Base-by-base conservation (phyloP, 2,113 vertebrate species). In the Psophia crepitans region DNA sequence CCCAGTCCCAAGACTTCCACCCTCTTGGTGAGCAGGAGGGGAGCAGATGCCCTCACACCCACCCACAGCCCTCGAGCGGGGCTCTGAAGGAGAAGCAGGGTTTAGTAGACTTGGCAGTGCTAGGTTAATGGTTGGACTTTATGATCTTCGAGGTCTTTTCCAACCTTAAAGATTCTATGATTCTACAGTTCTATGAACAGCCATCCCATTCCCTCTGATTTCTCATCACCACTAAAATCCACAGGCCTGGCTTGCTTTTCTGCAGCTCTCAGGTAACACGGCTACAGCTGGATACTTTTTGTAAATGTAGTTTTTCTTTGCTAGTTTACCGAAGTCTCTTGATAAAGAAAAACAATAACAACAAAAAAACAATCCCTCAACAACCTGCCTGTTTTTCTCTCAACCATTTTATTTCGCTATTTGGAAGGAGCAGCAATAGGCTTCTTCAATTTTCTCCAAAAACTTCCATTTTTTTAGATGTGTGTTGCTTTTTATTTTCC, bases 171-270 rank as follows among this genome's bases (percentile, higher is more conserved):
- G n/a, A n/a, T n/a, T n/a, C n/a, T n/a, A n/a, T n/a, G n/a, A n/a
- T n/a, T n/a, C n/a, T n/a, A n/a, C n/a, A n/a, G n/a, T n/a, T n/a
- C n/a, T n/a, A n/a, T n/a, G n/a, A 86, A 26, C 9, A 68, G 10
- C 37, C 16, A 5, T 23, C 30, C 33, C 6, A 0, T 64, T 71
- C 28, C 8, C 16, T 68, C 35, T 56, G 60, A 21, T 24, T 90
- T 73, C 53, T 80, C 54, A 28, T 28, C 0, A 0, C 22, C 0
- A 1, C 12, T 21, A 46, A 32, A 30, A 58, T 53, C 22, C 41
- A 53, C 4, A 2, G 9, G 16, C 16, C 37, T 41, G 63, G 12
- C 32, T 79, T 44, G n/a, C 18, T 49, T 49, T 74, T 41, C 86
- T 69, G 58, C 22, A 90, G 22, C 28, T 75, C 56, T 75, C 9